These are phyloP conservation scores for Sicus ferrugineus DNA, from an alignment of 2,888 invertebrate species.

Conservation along the genomic window DNA sequence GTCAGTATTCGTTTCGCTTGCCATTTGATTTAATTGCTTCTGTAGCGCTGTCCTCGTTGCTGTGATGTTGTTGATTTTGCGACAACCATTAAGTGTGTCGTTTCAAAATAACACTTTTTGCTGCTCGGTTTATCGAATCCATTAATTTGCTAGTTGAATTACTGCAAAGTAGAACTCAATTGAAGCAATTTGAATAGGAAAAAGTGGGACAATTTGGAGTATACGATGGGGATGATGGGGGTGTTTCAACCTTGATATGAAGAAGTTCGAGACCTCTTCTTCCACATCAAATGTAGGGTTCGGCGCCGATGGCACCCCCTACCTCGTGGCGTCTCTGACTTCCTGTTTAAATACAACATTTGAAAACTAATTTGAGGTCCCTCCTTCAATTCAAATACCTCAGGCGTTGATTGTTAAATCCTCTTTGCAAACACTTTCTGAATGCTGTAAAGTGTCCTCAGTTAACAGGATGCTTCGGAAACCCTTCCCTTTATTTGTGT, in stretches of 20 bases:
- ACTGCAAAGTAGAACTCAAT: no score
- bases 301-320: no score
- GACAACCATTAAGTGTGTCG: background rate
- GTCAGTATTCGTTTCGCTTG: background rate
- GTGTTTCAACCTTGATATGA: background rate
- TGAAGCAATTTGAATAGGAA: no score
- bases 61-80: background rate
- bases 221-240: no score
- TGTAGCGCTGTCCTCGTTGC: background rate
- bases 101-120: background rate
- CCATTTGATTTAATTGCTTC: slow-evolving; percentile 14
- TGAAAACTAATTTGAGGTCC: no score
- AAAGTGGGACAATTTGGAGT: no score
- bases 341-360: no score
- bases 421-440: no score
- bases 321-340: background rate
- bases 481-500: background rate
- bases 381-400: no score
- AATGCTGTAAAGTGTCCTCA: no score
- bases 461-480: background rate
- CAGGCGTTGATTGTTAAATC: no score
- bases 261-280: background rate
- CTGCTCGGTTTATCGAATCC: background rate
- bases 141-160: background rate
- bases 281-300: no score